phyloP scores from a whole-genome alignment of 2,888 invertebrate genomes.

The Argyra leucocephala region DNA sequence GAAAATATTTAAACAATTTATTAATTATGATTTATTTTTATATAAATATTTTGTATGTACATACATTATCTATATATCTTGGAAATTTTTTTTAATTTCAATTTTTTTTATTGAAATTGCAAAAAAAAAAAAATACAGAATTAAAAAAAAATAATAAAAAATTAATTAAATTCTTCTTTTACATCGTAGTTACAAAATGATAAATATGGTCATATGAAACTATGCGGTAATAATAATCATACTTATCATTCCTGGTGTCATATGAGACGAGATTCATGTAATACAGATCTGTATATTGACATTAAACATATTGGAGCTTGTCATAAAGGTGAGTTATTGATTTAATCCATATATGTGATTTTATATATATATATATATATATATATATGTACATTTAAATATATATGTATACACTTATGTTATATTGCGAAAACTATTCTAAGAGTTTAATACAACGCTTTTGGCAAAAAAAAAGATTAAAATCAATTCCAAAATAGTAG shows the following conservation, averaged over 20 bases:
- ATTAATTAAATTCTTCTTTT: conserved; percentile 22
- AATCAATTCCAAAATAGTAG: too few species aligned
- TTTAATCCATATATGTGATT: background rate
- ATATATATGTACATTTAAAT: conserved; percentile 12
- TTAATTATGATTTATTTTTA: too few species aligned
- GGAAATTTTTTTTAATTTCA: conserved; percentile 4
- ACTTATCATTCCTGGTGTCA: conserved; percentile 72
- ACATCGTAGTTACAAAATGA: conserved; percentile 27
- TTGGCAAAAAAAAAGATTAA: too few species aligned
- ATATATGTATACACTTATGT: conserved; percentile 18
- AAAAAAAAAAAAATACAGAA: conserved; percentile 4
- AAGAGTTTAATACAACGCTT: too few species aligned
- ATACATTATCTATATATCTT: too few species aligned
- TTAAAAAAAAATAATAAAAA: conserved; percentile 3
- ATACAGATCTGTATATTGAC: conserved; percentile 60
- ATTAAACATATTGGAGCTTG: conserved; percentile 59
- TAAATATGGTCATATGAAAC: conserved; percentile 40
- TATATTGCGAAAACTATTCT: conserved; percentile 22
- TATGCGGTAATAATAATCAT: conserved; percentile 65
- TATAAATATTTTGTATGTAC: too few species aligned
- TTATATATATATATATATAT: too few species aligned
- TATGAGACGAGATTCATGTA: conserved; percentile 67
- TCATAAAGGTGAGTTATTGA: conserved; percentile 31
- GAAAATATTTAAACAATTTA: too few species aligned
- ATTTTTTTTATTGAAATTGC: conserved; percentile 20